Conservation (phyloP, 2,888 invertebrate genomes). For the Adelphocoris suturalis region DNA sequence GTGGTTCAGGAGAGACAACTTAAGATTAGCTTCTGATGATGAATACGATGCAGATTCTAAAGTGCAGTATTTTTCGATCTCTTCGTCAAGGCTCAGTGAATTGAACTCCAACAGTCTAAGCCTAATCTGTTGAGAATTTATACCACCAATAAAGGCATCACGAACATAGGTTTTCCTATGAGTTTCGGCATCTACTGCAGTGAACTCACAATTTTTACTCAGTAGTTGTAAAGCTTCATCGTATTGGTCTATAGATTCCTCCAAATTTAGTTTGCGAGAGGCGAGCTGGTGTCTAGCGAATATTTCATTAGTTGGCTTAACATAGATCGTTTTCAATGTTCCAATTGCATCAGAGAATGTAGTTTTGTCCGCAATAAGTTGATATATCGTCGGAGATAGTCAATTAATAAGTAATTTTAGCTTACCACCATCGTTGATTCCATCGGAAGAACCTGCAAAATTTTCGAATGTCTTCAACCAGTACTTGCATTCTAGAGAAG, state of each 20-base stretch:
- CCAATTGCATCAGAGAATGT: not conserved
- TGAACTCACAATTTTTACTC: constrained; percentile 8
- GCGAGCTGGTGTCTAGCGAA: constrained; percentile 45
- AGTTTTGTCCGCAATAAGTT: constrained; percentile 2
- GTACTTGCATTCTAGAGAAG: constrained; percentile 12
- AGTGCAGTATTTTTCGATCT: constrained; percentile 17
- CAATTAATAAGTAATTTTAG: constrained; percentile 17
- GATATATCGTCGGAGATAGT: constrained; percentile 29
- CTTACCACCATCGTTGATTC: constrained; percentile 2
- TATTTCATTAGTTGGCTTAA: constrained; percentile 47
- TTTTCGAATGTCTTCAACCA: constrained; percentile 14
- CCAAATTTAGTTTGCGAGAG: not conserved
- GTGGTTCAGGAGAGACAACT: not conserved
- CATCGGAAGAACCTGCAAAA: not conserved
- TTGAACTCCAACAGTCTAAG: constrained; percentile 49
- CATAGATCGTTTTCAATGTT: constrained; percentile 25
- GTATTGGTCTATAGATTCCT: not conserved
- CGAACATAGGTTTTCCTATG: not conserved
- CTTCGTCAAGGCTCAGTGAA: not conserved
- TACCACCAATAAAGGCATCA: too few relatives aligned
- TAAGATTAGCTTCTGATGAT: not conserved
- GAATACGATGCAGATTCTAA: constrained; percentile 8
- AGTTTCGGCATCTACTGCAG: not conserved
- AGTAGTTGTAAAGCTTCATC: not conserved
- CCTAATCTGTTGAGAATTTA: constrained; percentile 25